These are phyloP conservation scores for Xylophagus ater DNA, from an alignment of 2,888 invertebrate species.

Conservation along the genomic window DNA sequence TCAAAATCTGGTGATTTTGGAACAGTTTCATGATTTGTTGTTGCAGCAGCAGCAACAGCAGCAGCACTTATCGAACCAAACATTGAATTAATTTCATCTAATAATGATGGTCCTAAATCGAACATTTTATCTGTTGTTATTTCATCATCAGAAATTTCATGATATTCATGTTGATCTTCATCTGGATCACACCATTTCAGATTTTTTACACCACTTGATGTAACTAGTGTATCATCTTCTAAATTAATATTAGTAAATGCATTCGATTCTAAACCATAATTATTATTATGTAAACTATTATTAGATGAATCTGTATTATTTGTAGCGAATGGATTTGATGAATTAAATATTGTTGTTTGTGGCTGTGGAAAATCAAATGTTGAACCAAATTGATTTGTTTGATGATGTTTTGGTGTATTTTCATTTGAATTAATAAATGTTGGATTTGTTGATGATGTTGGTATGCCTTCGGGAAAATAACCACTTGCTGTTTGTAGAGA, in stretches of 20 bases:
- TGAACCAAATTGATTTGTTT: conserved; percentile 25
- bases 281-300: conserved; percentile 31
- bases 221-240: conserved; percentile 18
- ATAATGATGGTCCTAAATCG: conserved; percentile 77
- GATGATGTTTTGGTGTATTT: conserved; percentile 34
- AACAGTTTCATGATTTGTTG: conserved; percentile 19
- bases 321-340: conserved; percentile 35
- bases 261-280: conserved; percentile 31
- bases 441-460: conserved; percentile 33
- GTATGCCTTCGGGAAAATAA: conserved; percentile 34
- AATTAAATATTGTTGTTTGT: conserved; percentile 17
- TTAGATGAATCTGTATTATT: conserved; percentile 16
- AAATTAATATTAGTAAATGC: conserved; percentile 25
- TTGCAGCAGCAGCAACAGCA: conserved; percentile 17
- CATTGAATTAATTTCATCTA: conserved; percentile 85
- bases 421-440: conserved; percentile 38
- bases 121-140: conserved; percentile 40
- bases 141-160: conserved; percentile 74
- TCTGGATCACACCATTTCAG: conserved; percentile 13
- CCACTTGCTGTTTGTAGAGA: conserved; percentile 39
- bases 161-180: conserved; percentile 57
- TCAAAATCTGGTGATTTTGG: conserved; percentile 38
- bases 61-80: conserved; percentile 50
- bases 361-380: conserved; percentile 33
- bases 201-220: conserved; percentile 7